Evolutionary conservation across 2,888 invertebrate species (phyloP), one percentile per base, ranked within the genome.

Genomic region (Oasisia sp.): DNA sequence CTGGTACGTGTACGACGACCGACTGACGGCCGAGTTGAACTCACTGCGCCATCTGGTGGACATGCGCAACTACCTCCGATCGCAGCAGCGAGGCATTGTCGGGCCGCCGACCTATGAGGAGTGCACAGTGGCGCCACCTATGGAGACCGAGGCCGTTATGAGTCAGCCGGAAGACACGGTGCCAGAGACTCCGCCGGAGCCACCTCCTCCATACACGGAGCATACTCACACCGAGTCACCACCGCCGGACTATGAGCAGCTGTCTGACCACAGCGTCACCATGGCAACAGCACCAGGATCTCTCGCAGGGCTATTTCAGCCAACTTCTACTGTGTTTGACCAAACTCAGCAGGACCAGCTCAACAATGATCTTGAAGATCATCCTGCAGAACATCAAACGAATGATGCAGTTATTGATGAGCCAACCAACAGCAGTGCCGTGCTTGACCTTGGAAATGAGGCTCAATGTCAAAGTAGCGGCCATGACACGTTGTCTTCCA

Each of bases 1-100:
- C 74, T 74, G 74, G 74, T 74, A 74, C 7, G 27, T 74, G 74
- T 74, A 74, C 74, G 74, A 74, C 7, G 27, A 74, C 3, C 2
- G 74, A 27, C 74, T 74, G 74, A 19, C n/a, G 27, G 74, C 74
- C 74, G 74, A 74, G 27, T 27, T 74, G 74, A 74, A 74, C n/a
- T 74, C 74, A 19, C 74, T 74, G 74, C 74, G n/a, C 74, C 74
- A 74, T 74, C 74, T 74, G 27, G 74, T 74, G 74, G 74, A 74
- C 74, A 74, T 74, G 74, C 74, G 27, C 27, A 74, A 7, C 27
- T 74, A 74, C 74, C 74, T 74, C 7, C 74, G n/a, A 74, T 27
- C 74, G n/a, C 74, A 74, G 74, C 74, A 74, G 27, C 74, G 4
- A 27, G 74, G 74, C 7, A 74, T 74, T 74, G n/a, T 74, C n/a